Evolutionary conservation across 2,888 invertebrate species (phyloP).

Genomic region (Phengaris alcon): DNA sequence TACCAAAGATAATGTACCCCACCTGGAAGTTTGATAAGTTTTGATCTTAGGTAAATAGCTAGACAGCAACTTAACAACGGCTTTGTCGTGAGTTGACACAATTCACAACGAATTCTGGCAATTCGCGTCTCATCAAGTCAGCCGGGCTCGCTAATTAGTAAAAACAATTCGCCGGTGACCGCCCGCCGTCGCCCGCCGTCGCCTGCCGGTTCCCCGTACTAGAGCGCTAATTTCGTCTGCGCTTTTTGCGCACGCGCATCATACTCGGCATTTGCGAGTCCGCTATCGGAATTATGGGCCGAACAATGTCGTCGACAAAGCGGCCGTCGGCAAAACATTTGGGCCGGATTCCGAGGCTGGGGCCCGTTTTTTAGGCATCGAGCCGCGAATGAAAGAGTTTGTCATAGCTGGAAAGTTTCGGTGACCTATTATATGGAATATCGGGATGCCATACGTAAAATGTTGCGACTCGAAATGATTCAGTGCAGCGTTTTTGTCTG

Average conservation of each 20-base stretch:
- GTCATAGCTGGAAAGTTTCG: constrained; percentile 75
- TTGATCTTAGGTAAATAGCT: too few species aligned
- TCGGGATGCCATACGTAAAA: constrained; percentile 63
- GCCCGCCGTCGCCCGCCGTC: constrained; percentile 46
- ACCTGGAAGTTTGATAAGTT: too few species aligned
- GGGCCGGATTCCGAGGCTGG: constrained; percentile 72
- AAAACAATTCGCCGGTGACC: constrained; percentile 74
- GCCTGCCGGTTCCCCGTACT: constrained; percentile 77
- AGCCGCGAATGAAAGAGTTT: constrained; percentile 73
- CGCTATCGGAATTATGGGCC: constrained; percentile 77
- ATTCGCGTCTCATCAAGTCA: constrained; percentile 64
- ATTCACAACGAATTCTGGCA: constrained; percentile 19
- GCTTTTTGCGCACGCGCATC: constrained; percentile 75
- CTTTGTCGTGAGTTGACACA: constrained; percentile 5
- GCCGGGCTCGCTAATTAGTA: constrained; percentile 72
- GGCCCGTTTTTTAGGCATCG: constrained; percentile 73
- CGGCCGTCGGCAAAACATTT: constrained; percentile 77
- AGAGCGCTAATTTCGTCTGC: constrained; percentile 77
- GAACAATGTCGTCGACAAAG: constrained; percentile 80
- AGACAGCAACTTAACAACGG: neutral
- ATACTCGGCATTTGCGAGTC: constrained; percentile 78
- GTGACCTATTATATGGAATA: constrained; percentile 76
- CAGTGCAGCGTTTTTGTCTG: constrained; percentile 27
- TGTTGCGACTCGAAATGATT: constrained; percentile 42
- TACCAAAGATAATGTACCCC: too few species aligned